A percentile compares a stretch with the other conserved stretches of the same genome.
Evolutionary conservation across 2,113 vertebrate species (phyloP).

Genomic region (Forbesichthys agassizii): DNA sequence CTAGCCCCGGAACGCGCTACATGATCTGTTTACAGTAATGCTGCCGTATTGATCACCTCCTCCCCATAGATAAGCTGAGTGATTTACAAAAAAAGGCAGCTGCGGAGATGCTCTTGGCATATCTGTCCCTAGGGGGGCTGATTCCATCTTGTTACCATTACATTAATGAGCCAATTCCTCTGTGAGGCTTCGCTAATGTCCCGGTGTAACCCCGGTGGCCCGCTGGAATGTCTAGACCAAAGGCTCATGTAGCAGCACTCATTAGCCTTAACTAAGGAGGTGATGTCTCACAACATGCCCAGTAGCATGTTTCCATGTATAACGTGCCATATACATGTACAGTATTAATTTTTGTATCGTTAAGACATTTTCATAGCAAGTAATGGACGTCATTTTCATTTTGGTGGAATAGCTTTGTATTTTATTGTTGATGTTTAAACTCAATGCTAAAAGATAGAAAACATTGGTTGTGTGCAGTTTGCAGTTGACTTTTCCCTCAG

Average conservation of each 20-base stretch:
- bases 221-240: slow-evolving; percentile 60
- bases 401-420: too few species aligned
- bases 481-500: slow-evolving; percentile 1
- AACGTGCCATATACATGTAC: background rate
- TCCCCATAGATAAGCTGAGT: slow-evolving; percentile 77
- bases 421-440: too few species aligned
- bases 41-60: slow-evolving; percentile 76
- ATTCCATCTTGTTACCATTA: slow-evolving; percentile 82
- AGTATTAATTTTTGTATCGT: too few species aligned
- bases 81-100: slow-evolving; percentile 78
- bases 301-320: slow-evolving; percentile 11
- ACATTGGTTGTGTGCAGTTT: background rate
- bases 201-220: slow-evolving; percentile 67
- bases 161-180: slow-evolving; percentile 82
- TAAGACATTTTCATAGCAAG: background rate
- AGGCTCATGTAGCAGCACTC: slow-evolving; percentile 45
- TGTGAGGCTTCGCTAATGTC: slow-evolving; percentile 74
- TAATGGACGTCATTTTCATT: background rate
- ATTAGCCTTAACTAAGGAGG: slow-evolving; percentile 33
- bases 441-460: too few species aligned
- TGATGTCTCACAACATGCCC: slow-evolving; percentile 12
- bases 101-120: slow-evolving; percentile 70
- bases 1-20: slow-evolving; percentile 64
- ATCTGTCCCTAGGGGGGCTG: slow-evolving; percentile 73
- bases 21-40: slow-evolving; percentile 81